Conservation (phyloP, 2,888 invertebrate genomes). For the Myathropa florea region DNA sequence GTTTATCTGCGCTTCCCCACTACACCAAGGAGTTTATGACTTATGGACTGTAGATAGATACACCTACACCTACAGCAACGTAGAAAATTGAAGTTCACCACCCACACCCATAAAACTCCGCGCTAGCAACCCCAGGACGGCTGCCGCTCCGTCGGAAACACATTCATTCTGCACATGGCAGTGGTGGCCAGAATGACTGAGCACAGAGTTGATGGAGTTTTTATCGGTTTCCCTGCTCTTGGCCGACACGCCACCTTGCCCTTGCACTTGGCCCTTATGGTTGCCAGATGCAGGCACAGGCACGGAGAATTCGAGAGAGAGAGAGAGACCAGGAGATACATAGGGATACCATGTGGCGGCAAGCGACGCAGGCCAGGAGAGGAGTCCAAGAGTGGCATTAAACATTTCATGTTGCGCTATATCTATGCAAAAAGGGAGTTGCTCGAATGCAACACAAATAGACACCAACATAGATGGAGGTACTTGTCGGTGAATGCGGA, state of each 20-base stretch:
- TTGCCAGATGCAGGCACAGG: constrained; percentile 17
- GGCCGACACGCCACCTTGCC: constrained; percentile 64
- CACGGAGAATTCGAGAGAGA: neutral
- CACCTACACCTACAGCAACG: constrained; percentile 45
- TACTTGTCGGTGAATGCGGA: neutral
- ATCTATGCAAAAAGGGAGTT: constrained; percentile 62
- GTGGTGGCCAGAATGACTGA: constrained; percentile 36
- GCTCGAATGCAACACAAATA: constrained; percentile 33
- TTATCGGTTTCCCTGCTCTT: constrained; percentile 27
- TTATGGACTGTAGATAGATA: constrained; percentile 24
- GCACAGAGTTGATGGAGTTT: constrained; percentile 54
- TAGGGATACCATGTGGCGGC: neutral
- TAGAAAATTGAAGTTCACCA: constrained; percentile 62
- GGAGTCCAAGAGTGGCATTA: constrained; percentile 56
- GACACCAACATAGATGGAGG: constrained; percentile 23
- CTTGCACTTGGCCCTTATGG: constrained; percentile 69
- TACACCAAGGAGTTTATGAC: constrained; percentile 38
- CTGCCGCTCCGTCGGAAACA: constrained; percentile 12
- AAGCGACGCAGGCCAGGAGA: constrained; percentile 8
- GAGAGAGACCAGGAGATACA: neutral
- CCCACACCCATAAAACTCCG: constrained; percentile 56
- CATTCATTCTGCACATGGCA: constrained; percentile 66
- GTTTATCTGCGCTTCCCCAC: constrained; percentile 12
- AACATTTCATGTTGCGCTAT: constrained; percentile 65
- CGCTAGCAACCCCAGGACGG: constrained; percentile 40